A percentile compares a stretch with the other conserved stretches of the same genome.
phyloP scores from a whole-genome alignment of 2,113 vertebrate species.

The Pyxicephalus adspersus region DNA sequence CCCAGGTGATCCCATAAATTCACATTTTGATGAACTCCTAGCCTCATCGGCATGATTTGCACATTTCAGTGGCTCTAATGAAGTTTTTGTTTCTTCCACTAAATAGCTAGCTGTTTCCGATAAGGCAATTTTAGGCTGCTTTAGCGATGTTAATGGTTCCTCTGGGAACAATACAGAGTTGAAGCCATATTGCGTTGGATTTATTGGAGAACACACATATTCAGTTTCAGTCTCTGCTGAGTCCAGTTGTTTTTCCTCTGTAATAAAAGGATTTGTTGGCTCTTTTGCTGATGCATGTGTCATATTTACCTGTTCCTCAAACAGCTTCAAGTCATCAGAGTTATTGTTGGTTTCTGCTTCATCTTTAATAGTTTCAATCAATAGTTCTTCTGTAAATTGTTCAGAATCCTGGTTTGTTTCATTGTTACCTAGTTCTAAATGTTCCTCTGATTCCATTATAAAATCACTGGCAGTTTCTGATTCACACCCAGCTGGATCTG shows the following conservation, averaged over 20 bases:
- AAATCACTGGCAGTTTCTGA: neutral
- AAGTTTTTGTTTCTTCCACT: neutral
- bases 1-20: neutral
- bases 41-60: neutral
- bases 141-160: conserved; percentile 12
- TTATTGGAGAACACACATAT: conserved; percentile 5
- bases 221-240: neutral
- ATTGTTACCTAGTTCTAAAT: neutral
- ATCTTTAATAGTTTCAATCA: neutral
- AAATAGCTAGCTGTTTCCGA: neutral
- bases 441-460: neutral
- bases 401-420: neutral
- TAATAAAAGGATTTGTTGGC: neutral
- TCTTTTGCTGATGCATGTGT: neutral
- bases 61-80: conserved; percentile 19
- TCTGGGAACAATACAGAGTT: conserved; percentile 11
- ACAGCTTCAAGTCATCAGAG: neutral
- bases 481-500: neutral
- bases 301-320: neutral
- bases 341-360: no score
- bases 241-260: conserved; percentile 2
- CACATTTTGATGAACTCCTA: neutral
- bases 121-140: neutral
- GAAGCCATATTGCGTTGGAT: neutral
- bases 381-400: neutral